Conservation (phyloP, 2,797 vertebrate genomes). For the Anabas testudineus region DNA sequence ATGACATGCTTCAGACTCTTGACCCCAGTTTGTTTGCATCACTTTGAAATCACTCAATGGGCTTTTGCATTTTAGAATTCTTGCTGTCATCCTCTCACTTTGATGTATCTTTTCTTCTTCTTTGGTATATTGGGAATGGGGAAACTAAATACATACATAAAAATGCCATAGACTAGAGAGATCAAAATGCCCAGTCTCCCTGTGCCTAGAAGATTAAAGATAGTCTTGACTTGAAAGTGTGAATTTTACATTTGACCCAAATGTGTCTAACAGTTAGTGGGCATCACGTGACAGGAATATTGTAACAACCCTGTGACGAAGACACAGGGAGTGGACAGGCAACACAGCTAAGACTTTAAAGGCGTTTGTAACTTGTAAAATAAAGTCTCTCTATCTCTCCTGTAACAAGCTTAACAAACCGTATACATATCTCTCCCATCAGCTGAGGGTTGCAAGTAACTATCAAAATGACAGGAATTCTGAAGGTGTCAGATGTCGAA, state of each 20-base stretch:
- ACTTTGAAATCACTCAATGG: constrained; percentile 28
- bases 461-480: constrained; percentile 14
- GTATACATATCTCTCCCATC: constrained; percentile 23
- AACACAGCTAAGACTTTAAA: constrained; percentile 7
- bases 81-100: constrained; percentile 47
- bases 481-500: constrained; percentile 38
- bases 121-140: constrained; percentile 48
- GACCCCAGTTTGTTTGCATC: constrained; percentile 17
- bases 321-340: constrained; percentile 32
- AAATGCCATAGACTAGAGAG: constrained; percentile 32
- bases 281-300: constrained; percentile 17
- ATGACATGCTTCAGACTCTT: not conserved
- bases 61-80: constrained; percentile 22
- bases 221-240: constrained; percentile 58
- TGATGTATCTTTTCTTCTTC: constrained; percentile 52
- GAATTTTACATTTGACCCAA: constrained; percentile 68
- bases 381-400: constrained; percentile 24
- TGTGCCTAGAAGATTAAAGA: constrained; percentile 58
- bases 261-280: constrained; percentile 52
- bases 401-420: constrained; percentile 28
- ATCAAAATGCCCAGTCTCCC: constrained; percentile 30
- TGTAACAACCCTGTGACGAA: constrained; percentile 16
- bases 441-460: constrained; percentile 29
- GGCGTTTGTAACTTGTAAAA: constrained; percentile 4
- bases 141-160: constrained; percentile 50